Base-by-base conservation (phyloP, 2,113 vertebrate genomes). In the Ceratotherium simum region DNA sequence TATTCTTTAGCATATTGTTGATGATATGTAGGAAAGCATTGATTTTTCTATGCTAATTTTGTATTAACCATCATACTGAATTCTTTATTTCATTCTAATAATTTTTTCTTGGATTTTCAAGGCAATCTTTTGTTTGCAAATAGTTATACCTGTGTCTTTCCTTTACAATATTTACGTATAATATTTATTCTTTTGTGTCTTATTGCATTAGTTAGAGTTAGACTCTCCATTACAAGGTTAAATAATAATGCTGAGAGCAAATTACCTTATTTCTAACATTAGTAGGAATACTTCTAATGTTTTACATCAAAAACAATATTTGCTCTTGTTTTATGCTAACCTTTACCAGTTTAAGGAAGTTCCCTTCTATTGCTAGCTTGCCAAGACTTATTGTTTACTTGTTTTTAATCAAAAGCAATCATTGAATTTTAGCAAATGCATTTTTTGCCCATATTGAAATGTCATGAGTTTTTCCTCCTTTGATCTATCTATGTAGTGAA, bases 41-140 rank as follows among this genome's bases (percentile, higher is more conserved):
- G 36, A 42, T 67, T 92, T 83, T 80, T 96, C 33, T 80, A 36
- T 60, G n/a, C 14, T 73, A 73, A 80, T 85, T 89, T 83, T 97
- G 2, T 29, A 58, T 51, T 85, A 82, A 39, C 33, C 31, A n/a
- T 94, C 56, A 89, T 72, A 60, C 33, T 92, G 51, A 95, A 80
- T 5, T 31, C n/a, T 92, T 51, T 70, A 92, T 39, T 39, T 93
- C 67, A 92, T 51, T 73, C 64, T 94, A 94, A 72, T 88, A 46
- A 93, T 84, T 73, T 78, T 86, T 91, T 64, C 18, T 96, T 88
- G 8, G 25, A 96, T 78, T 65, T 89, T 83, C 10, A 91, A 82
- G 29, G 1, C 17, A 75, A 92, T n/a, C 3, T 81, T 76, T 62
- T 67, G 5, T 93, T 80, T 73, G 11, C 54, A 95, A 88, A 91